A percentile compares a stretch with the other conserved stretches of the same genome.
Conservation (phyloP, 2,797 vertebrate species). For the Xiphorhynchus erythropygius region DNA sequence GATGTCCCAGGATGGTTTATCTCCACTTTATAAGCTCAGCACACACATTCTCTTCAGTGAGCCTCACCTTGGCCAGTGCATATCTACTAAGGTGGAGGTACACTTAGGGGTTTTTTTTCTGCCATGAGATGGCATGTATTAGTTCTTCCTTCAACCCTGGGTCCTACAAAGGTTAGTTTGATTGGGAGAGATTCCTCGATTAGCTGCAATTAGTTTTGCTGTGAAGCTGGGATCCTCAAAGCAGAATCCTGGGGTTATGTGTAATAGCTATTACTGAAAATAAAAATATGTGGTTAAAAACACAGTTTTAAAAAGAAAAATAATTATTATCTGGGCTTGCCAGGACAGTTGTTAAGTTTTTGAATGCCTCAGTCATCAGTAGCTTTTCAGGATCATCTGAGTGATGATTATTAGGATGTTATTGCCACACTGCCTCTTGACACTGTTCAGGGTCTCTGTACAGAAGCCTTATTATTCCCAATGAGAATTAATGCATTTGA, state of each 20-base stretch:
- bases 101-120: not conserved
- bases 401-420: not conserved
- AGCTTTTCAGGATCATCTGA: not conserved
- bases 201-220: not conserved
- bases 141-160: not conserved
- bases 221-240: not conserved
- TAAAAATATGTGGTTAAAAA: not conserved
- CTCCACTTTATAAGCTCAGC: not conserved
- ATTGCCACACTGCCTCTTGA: constrained; percentile 30
- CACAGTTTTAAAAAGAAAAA: not conserved
- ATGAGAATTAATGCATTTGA: constrained; percentile 17
- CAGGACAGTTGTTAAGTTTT: not conserved
- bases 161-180: not conserved
- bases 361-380: not conserved
- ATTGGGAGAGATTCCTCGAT: not conserved
- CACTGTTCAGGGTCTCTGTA: constrained; percentile 9
- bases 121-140: not conserved
- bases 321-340: not conserved
- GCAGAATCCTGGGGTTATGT: not conserved
- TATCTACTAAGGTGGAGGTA: not conserved
- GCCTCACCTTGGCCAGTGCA: accelerated
- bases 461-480: constrained; percentile 40
- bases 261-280: not conserved
- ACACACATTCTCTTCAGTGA: not conserved
- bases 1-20: not conserved